phyloP scores from a whole-genome alignment of 2,113 vertebrate species.

The Perccottus glenii region DNA sequence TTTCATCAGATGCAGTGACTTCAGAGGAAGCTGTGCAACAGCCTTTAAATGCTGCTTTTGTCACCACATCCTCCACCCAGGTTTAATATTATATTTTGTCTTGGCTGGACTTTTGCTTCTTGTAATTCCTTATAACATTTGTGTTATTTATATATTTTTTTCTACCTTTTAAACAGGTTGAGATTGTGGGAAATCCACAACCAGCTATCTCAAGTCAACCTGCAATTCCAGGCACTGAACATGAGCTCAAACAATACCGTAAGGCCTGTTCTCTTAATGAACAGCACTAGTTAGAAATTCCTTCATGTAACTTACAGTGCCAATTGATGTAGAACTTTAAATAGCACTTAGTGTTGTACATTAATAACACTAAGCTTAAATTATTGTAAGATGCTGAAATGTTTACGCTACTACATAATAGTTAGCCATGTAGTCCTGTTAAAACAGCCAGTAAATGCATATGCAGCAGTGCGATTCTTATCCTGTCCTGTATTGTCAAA shows the following conservation, averaged over 20 bases:
- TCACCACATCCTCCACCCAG: slow-evolving; percentile 60
- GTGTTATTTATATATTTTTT: slow-evolving; percentile 5
- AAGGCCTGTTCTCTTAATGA: slow-evolving; percentile 39
- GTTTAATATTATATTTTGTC: slow-evolving; percentile 35
- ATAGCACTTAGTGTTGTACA: too few relatives aligned
- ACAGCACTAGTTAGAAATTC: background rate
- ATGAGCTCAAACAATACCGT: slow-evolving; percentile 80
- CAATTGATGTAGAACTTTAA: too few relatives aligned
- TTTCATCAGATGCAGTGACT: slow-evolving; percentile 70
- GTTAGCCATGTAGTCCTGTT: too few relatives aligned
- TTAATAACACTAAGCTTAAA: too few relatives aligned
- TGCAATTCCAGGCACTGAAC: slow-evolving; percentile 76
- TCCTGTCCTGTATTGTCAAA: slow-evolving; percentile 8
- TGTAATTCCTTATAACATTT: background rate
- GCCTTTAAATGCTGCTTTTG: slow-evolving; percentile 55
- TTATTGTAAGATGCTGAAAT: too few relatives aligned
- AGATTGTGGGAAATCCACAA: slow-evolving; percentile 80
- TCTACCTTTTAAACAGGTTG: slow-evolving; percentile 53
- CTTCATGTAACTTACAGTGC: background rate
- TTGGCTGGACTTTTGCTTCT: background rate
- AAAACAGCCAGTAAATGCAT: background rate
- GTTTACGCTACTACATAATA: background rate
- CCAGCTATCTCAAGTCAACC: slow-evolving; percentile 71
- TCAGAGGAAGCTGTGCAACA: slow-evolving; percentile 72
- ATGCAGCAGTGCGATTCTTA: background rate